These are phyloP conservation scores for Anolis carolinensis DNA, from an alignment of 2,113 vertebrate genomes.

Conservation along the genomic window DNA sequence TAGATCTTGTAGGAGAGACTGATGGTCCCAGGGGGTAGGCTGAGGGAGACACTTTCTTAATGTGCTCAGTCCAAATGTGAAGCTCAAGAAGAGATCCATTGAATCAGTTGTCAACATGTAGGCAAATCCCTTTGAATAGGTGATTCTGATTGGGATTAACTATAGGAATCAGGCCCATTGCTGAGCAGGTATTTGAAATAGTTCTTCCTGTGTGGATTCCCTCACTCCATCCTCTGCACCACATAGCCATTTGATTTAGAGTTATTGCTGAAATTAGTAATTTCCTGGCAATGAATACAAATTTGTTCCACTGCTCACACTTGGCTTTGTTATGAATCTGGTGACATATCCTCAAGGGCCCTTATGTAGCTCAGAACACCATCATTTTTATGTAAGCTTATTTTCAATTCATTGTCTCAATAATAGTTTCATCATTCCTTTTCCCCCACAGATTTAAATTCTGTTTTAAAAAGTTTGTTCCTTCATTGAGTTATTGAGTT, in stretches of 20 bases:
- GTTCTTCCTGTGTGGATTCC: background rate
- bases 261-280: background rate
- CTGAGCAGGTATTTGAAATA: background rate
- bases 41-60: too few relatives aligned
- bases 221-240: background rate
- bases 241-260: background rate
- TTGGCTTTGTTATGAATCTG: background rate
- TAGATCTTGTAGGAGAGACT: too few relatives aligned
- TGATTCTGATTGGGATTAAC: too few relatives aligned
- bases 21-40: too few relatives aligned
- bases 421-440: background rate
- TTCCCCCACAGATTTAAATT: background rate
- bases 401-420: background rate
- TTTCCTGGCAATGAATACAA: background rate
- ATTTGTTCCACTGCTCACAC: background rate
- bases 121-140: too few relatives aligned
- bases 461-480: background rate
- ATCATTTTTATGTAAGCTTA: background rate
- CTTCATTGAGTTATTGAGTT: conserved; percentile 31
- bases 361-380: background rate
- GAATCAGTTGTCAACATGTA: too few relatives aligned
- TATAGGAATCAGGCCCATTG: too few relatives aligned
- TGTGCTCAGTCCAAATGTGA: too few relatives aligned
- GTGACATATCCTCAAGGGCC: background rate
- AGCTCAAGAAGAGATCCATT: too few relatives aligned